These are phyloP conservation scores for Phalera bucephala DNA, from an alignment of 2,888 invertebrate genomes.

Conservation along the genomic window DNA sequence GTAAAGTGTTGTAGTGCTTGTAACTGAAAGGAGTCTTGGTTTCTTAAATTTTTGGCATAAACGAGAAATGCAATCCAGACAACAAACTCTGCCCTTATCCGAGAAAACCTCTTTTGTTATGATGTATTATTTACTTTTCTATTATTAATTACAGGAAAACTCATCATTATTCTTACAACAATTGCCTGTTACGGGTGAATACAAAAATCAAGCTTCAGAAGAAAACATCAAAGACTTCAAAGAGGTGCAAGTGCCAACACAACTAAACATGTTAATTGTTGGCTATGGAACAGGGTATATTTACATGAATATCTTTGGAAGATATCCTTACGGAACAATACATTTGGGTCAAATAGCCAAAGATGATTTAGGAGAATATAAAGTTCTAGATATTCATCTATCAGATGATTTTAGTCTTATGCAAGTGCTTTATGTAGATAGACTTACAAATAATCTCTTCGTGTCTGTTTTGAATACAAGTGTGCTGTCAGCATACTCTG, in stretches of 20 bases:
- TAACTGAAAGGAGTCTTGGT: no score
- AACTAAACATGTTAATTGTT: slow-evolving; percentile 89
- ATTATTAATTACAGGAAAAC: slow-evolving; percentile 62
- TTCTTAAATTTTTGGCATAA: no score
- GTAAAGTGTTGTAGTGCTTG: background rate
- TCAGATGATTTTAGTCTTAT: slow-evolving; percentile 88
- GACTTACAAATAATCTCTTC: slow-evolving; percentile 67
- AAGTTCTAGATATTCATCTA: slow-evolving; percentile 85
- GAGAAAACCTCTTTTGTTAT: no score
- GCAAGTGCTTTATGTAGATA: slow-evolving; percentile 84
- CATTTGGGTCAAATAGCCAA: slow-evolving; percentile 82
- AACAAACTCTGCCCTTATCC: no score
- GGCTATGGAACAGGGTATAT: slow-evolving; percentile 89
- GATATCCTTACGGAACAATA: slow-evolving; percentile 90
- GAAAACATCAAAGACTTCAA: slow-evolving; percentile 84
- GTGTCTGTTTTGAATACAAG: slow-evolving; percentile 82
- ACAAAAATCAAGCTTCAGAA: slow-evolving; percentile 76
- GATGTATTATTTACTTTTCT: no score
- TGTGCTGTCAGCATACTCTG: slow-evolving; percentile 85
- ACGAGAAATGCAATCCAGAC: no score
- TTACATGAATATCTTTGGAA: slow-evolving; percentile 91
- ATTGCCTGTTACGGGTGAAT: slow-evolving; percentile 79
- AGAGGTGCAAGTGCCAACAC: slow-evolving; percentile 82
- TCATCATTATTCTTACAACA: slow-evolving; percentile 82
- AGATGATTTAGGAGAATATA: slow-evolving; percentile 81